Base-by-base conservation (phyloP, 2,888 invertebrate genomes). In the Blera fallax region DNA sequence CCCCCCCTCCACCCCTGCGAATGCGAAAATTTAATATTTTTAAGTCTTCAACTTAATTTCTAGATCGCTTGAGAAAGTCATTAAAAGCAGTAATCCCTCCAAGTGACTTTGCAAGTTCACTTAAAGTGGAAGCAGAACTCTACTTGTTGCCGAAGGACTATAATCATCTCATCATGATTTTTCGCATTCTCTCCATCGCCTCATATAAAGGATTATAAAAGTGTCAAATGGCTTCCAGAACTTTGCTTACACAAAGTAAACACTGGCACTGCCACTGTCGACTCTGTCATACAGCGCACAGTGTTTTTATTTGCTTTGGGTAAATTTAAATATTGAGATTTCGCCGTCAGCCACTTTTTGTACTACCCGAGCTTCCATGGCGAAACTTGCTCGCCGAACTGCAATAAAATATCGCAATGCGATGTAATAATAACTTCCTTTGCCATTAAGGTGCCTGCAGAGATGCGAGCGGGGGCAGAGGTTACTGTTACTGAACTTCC, bases 371-470 rank as follows among this genome's bases (percentile, higher is more conserved):
- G 5, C 27, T 16, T 2, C 24, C 45, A 10, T 4, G 21, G 40
- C 21, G 48, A 56, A 70, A 81, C 45, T 67, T 79, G 50, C 62
- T 43, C 43, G 69, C 70, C 74, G 69, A 69, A 65, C 81, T 85
- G 85, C 85, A 85, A 85, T 85, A 85, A 81, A 85, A 85, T 85
- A 81, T 85, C 76, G 85, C 85, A 85, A 67, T 85, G 85, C 76
- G 85, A 81, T 85, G 81, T 81, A 85, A 80, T 85, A 85, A 85
- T 81, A 80, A 85, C 80, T 76, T 80, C 69, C 56, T 54, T 74
- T 54, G 50, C 18, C 29, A 60, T 72, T 54, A 48, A 73, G 65
- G 83, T 78, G 73, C 48, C 40, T 50, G 34, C n/a, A 27, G 62
- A n/a, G 43, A n/a, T n/a, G n/a, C 37, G 29, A 65, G 16, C 1